Evolutionary conservation across 1,140 invertebrate species (phyloP), one percentile per base, ranked within the genome.

Genomic region (Portunus trituberculatus): DNA sequence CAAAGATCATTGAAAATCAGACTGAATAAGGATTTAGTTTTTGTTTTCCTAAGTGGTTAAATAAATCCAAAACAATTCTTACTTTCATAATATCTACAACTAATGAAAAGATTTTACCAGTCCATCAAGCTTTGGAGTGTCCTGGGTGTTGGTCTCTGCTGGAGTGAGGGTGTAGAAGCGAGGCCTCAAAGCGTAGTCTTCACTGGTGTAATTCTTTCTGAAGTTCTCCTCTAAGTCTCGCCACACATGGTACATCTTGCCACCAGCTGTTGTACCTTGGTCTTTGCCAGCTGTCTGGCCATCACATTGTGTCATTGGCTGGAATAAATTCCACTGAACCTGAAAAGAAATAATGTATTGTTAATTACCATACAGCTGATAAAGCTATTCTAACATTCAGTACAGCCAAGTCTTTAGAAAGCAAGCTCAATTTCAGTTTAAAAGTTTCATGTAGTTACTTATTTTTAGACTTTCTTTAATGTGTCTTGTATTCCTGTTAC

Each of bases 61-160:
- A 59, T 59, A 59, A 59, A 59, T 59, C 3, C 3, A 14, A 14
- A 59, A 12, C 52, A 59, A 20, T 59, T 59, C 0, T 59, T 20
- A 59, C 12, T 14, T 59, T 59, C 8, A 59, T 59, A 59, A 59
- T 59, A 59, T 14, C 16, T 59, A 20, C 52, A 59, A 20, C 16
- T 59, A 59, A 0, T 59, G 52, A 59, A 20, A 25, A 96, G 87
- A 93, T 95, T 97, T 95, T 82, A 98, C 98, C 97, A 99, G 97
- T 32, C 99, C 99, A 97, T 99, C 99, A 67, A 99, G 97, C 97
- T 99, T 99, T 4, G 98, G 98, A 32, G 98, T 98, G 96, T 98
- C 98, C 96, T 98, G 98, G 97, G 98, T 98, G 97, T 98, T 98
- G 91, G 98, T 97, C 96, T 98, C 98, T 46, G 97, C 97, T 96